These are phyloP conservation scores for Campylomormyrus numenius DNA, from an alignment of 2,113 vertebrate genomes.

Conservation along the genomic window DNA sequence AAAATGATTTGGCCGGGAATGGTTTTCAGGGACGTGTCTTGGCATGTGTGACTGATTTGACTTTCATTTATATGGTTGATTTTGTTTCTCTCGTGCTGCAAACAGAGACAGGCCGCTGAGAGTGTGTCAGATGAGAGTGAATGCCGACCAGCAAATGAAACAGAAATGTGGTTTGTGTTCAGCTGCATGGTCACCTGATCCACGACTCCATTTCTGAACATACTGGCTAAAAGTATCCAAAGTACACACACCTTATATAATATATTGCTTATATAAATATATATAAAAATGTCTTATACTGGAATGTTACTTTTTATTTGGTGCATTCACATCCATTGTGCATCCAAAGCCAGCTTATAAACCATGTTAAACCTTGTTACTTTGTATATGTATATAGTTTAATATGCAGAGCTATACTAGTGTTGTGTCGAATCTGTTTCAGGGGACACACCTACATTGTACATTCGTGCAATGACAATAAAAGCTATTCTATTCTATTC, in stretches of 20 bases:
- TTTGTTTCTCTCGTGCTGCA: neutral
- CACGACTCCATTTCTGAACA: neutral
- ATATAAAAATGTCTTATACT: neutral
- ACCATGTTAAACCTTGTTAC: no score
- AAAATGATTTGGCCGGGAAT: neutral
- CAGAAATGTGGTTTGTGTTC: neutral
- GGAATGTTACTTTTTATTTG: neutral
- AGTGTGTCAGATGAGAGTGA: neutral
- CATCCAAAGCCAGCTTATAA: neutral
- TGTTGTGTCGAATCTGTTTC: no score
- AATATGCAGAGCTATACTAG: no score
- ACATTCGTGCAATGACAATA: no score
- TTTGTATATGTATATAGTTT: no score
- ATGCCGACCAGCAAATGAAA: neutral
- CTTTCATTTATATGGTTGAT: conserved; percentile 13
- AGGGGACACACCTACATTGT: no score
- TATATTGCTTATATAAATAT: neutral
- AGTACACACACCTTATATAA: neutral
- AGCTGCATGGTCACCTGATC: neutral
- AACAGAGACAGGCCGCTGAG: neutral
- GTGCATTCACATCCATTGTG: neutral
- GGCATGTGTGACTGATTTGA: conserved; percentile 1
- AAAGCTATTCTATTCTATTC: no score
- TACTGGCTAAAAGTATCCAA: neutral
- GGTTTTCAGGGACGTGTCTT: neutral